These are phyloP conservation scores for Drosophila jambulina DNA, from an alignment of 1,140 invertebrate species.

Conservation along the genomic window DNA sequence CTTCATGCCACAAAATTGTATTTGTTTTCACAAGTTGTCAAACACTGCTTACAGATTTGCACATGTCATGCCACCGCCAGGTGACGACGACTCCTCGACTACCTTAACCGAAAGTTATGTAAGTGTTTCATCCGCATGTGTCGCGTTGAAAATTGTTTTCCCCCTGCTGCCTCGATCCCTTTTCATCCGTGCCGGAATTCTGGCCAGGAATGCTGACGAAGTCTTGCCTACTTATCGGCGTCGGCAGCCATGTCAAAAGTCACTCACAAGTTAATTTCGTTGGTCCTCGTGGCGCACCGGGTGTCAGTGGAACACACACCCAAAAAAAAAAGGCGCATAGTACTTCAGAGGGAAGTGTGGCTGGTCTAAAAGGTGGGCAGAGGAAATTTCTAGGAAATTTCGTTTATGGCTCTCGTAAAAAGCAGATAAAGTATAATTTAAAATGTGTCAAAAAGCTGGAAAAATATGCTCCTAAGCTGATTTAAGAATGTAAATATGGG, in stretches of 20 bases:
- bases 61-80: conserved; percentile 52
- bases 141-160: conserved; percentile 4
- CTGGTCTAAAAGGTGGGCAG: neutral
- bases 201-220: conserved; percentile 46
- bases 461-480: conserved; percentile 6
- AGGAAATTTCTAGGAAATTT: conserved; percentile 7
- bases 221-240: conserved; percentile 70
- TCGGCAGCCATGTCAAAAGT: conserved; percentile 55
- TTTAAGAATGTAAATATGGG: neutral
- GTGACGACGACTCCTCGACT: conserved; percentile 27
- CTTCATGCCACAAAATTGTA: conserved; percentile 40
- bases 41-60: conserved; percentile 54
- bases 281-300: conserved; percentile 45
- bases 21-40: conserved; percentile 58
- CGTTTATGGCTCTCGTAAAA: conserved; percentile 3
- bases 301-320: conserved; percentile 12
- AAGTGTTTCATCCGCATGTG: conserved; percentile 41
- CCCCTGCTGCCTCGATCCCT: neutral
- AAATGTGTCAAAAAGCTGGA: conserved; percentile 14
- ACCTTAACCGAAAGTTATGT: conserved; percentile 49
- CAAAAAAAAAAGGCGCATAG: neutral
- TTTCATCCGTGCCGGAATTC: conserved; percentile 9
- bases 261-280: conserved; percentile 76
- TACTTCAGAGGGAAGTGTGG: neutral
- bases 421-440: conserved; percentile 7